Conservation (phyloP, 2,888 invertebrate genomes). For the Hypercompe scribonia region DNA sequence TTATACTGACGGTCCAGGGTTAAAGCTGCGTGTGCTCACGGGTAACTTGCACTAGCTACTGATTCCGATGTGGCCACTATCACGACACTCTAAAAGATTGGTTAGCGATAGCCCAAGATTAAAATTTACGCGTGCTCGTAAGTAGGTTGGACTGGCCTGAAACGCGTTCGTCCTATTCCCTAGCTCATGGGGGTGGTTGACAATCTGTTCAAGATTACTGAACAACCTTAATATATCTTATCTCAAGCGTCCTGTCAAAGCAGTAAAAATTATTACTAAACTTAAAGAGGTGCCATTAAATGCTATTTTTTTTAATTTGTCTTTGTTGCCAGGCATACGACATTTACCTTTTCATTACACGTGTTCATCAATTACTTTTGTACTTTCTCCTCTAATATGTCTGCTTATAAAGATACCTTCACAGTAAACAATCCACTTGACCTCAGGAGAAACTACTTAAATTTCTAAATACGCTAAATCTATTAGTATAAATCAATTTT, state of each 20-base stretch:
- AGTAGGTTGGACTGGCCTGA: too few species aligned
- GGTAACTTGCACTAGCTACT: too few species aligned
- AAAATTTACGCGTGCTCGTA: too few species aligned
- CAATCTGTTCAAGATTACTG: too few species aligned
- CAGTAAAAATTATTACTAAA: neutral
- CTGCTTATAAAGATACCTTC: conserved; percentile 4
- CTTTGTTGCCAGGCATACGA: neutral
- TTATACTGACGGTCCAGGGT: too few species aligned
- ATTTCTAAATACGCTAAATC: conserved; percentile 42
- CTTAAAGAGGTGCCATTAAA: neutral
- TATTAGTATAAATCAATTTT: conserved; percentile 49
- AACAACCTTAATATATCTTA: too few species aligned
- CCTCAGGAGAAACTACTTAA: conserved; percentile 17
- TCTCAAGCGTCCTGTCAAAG: neutral
- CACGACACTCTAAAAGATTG: too few species aligned
- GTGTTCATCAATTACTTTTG: neutral
- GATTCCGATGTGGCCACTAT: too few species aligned
- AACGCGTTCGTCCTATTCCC: too few species aligned
- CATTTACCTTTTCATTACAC: neutral
- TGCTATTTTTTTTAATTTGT: neutral
- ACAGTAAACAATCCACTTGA: conserved; percentile 20
- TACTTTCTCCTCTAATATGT: neutral
- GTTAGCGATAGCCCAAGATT: too few species aligned
- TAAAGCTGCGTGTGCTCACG: too few species aligned
- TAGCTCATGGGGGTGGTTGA: too few species aligned